Evolutionary conservation across 2,888 invertebrate species (phyloP).

Genomic region (Sepiola atlantica): DNA sequence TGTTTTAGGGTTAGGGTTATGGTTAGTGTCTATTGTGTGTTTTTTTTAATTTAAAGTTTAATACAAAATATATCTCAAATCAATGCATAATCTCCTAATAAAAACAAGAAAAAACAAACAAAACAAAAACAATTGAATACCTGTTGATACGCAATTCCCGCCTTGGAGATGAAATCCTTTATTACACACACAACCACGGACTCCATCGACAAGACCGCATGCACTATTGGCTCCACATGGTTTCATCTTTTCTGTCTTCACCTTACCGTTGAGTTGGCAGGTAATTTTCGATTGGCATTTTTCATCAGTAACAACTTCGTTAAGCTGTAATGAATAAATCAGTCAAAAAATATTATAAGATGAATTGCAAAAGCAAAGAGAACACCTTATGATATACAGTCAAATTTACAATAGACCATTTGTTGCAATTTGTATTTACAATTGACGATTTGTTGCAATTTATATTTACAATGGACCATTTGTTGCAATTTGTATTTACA

Average conservation of each 20-base stretch:
- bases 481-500: too few relatives aligned
- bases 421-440: too few relatives aligned
- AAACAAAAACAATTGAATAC: not conserved
- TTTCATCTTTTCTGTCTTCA: not conserved
- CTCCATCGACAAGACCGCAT: not conserved
- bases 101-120: too few relatives aligned
- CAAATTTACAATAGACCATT: too few relatives aligned
- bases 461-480: too few relatives aligned
- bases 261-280: not conserved
- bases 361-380: not conserved
- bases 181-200: not conserved
- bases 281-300: not conserved
- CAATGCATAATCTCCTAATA: too few relatives aligned
- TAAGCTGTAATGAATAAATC: not conserved
- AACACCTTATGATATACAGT: too few relatives aligned
- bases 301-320: not conserved
- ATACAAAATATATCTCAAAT: too few relatives aligned
- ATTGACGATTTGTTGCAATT: too few relatives aligned
- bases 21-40: too few relatives aligned
- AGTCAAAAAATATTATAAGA: not conserved
- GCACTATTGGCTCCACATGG: not conserved
- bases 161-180: not conserved
- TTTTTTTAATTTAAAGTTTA: too few relatives aligned
- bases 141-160: not conserved
- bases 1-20: too few relatives aligned